Evolutionary conservation across 1,140 invertebrate species (phyloP), one percentile per base, ranked within the genome.

Genomic region (Triops cancriformis): DNA sequence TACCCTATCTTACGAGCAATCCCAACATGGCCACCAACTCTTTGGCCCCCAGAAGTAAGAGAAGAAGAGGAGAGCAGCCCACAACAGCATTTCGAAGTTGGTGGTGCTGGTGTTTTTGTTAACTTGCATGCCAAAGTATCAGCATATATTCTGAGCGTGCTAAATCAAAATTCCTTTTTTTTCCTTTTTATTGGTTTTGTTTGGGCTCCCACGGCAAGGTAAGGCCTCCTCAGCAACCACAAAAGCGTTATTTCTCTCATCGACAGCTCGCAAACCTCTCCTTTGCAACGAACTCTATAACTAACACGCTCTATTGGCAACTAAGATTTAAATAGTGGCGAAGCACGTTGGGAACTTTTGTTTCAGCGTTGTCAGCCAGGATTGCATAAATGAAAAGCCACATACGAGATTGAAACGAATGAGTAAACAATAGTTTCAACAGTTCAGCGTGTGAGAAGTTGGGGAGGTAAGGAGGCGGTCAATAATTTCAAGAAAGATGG

Each of bases 61-160:
- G 31, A 2, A 37, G 31, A 37, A 37, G 31, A 37, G 7, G 2
- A 37, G 31, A 37, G 31, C 2, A 37, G 31, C 31, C 31, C 31
- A 37, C 31, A 7, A 2, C 31, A 37, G 31, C 31, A 37, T 37
- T n/a, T n/a, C n/a, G n/a, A n/a, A n/a, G n/a, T n/a, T n/a, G n/a
- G n/a, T n/a, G n/a, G n/a, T 37, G 31, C 31, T 7, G 7, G 31
- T 37, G 31, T 37, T 37, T 37, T 37, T 37, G 31, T 37, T 37
- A 37, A 64, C 18, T 64, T 64, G 51, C 51, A 64, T 64, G 51
- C 51, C 51, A 64, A 64, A 64, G 18, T 23, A 64, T 64, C 51
- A 64, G n/a, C 51, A 64, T 64, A 64, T 64, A 64, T 64, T 14
- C 51, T 64, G n/a, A 64, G 14, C 51, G 51, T 64, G 51, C 51